Percentiles rank a stretch among this genome's conserved stretches.
These are phyloP conservation scores for Ceratina australensis DNA, from an alignment of 1,140 invertebrate species.

Conservation along the genomic window DNA sequence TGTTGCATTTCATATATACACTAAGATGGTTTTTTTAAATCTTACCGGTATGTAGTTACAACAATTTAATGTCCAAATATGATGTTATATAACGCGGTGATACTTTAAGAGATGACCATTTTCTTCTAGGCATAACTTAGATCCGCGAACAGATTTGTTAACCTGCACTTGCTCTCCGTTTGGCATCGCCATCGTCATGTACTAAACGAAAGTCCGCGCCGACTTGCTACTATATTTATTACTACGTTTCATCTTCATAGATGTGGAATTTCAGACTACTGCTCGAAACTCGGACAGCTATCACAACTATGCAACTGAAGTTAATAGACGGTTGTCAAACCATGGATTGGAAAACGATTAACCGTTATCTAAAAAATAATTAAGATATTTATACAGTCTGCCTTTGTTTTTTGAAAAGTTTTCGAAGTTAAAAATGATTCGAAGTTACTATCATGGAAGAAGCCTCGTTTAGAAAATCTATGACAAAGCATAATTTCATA, in stretches of 20 bases:
- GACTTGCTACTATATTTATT: conserved; percentile 18
- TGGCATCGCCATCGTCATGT: neutral
- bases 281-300: neutral
- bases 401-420: no score
- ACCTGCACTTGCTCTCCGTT: neutral
- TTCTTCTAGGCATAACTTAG: neutral
- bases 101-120: neutral
- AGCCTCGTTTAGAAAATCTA: no score
- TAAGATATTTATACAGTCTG: no score
- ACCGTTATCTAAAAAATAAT: neutral
- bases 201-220: neutral
- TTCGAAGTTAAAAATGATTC: no score
- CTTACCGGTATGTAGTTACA: neutral
- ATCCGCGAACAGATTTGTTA: conserved; percentile 6
- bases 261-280: conserved; percentile 9
- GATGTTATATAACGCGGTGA: neutral
- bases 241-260: conserved; percentile 2
- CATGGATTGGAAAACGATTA: neutral
- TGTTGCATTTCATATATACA: no score
- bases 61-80: neutral
- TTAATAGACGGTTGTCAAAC: conserved; percentile 7
- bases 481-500: neutral
- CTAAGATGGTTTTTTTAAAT: neutral
- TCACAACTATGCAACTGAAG: conserved; percentile 4
- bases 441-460: no score